Evolutionary conservation across 2,888 invertebrate species (phyloP), one percentile per base, ranked within the genome.

Genomic region (Nymphalis polychloros): DNA sequence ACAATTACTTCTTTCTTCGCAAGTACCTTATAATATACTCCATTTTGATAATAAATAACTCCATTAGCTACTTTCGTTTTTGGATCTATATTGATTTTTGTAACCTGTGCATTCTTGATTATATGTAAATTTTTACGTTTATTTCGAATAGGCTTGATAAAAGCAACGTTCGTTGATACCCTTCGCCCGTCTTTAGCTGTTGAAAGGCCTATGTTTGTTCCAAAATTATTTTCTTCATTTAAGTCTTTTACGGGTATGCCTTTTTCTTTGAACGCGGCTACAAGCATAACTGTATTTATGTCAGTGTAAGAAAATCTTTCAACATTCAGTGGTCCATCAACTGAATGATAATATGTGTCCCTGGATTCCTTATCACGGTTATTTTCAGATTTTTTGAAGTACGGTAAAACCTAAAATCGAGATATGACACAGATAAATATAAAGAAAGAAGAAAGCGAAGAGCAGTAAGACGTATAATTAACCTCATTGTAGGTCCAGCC

Each of bases 331-430:
- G 94, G 95, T 2, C 96, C 96, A 2, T 93, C 93, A 7, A 88
- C 88, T 0, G 93, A 91, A 78, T 96, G 96, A 75, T 94, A 94
- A 46, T 87, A 78, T 3, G 88, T 89, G 73, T 95, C 89, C 35
- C 93, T 85, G 10, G 91, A 82, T 76, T 93, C 94, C 1, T 89
- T 79, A 69, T 95, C 93, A 79, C 90, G 87, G 75, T 95, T 95
- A 74, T 95, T 90, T 85, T 95, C 95, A 0, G 95, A 91, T 84
- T 95, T 95, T 65, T 93, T 94, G 82, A 95, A 96, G 80, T 96
- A 96, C 0, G 95, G 95, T 19, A 96, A 86, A 0, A 95, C 87
- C 93, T 93, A 84, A 8, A 86, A 87, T 46, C n/a, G 8, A 55
- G 27, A 8, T 6, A 16, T 1, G 19, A 50, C 17, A 23, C 62